Evolutionary conservation across 1,140 invertebrate genomes (phyloP), one percentile per base, ranked within the genome.

Genomic region (Myzus persicae): DNA sequence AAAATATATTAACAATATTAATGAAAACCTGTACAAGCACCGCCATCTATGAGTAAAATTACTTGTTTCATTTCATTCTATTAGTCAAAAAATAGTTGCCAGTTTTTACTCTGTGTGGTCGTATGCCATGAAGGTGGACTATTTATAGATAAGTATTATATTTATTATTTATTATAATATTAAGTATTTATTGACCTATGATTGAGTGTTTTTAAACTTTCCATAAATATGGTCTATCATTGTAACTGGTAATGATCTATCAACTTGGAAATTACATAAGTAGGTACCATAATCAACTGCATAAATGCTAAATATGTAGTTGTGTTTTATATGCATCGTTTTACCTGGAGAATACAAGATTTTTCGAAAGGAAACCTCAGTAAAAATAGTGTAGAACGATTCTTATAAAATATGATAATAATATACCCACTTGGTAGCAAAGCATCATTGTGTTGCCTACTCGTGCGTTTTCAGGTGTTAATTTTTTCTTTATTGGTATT

Each of bases 331-430:
- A 76, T n/a, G 31, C n/a, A 36, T 0, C n/a, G 14, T n/a, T 76
- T 1, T 76, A n/a, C 14, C 0, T 4, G 14, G 4, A 1, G n/a
- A n/a, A 24, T n/a, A n/a, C 1, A n/a, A 76, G 59, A 2, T 18
- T n/a, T n/a, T 67, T n/a, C 31, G 9, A 67, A 31, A 4, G 59
- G 9, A 31, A 76, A 76, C 31, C 59, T 14, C 24, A 31, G 59
- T 67, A 1, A 59, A 67, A 67, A 67, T 67, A 14, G 3, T n/a
- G 31, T n/a, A 9, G 31, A 67, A n/a, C 20, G 1, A 76, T 76
- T n/a, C 26, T 59, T 67, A 1, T 18, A 18, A 48, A 48, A 51
- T 51, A 51, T 5, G 3, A n/a, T 67, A 5, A n/a, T n/a, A n/a
- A 59, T 59, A 31, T 31, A 24, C 0, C 1, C 14, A 67, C 59